Base-by-base conservation (phyloP, 2,888 invertebrate genomes). In the Scrobipalpa costella region DNA sequence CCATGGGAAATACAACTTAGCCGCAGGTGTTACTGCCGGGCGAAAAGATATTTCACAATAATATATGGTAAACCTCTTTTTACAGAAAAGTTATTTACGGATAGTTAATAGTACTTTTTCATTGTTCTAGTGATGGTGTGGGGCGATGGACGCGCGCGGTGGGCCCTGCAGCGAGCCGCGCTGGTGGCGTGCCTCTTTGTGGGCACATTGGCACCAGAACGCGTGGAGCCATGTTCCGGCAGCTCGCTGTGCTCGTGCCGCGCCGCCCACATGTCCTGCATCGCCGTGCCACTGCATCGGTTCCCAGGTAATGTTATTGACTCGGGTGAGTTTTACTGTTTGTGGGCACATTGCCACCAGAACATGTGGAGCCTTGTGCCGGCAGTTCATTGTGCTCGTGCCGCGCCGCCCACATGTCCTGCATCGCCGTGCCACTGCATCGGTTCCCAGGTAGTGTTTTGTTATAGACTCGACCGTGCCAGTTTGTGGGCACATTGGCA, bases 231-330 rank as follows among this genome's bases (percentile, higher is more conserved):
- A 36, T 95, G 95, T 83, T 92, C 92, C 67, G 93, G 93, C 84
- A 95, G 95, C 84, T 93, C 94, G 33, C 94, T 95, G 85, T 95
- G 95, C 84, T 93, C 94, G 72, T 95, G 95, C 83, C 94, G 94
- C 77, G 85, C 93, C 50, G 92, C 93, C 71, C 94, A 94, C 80
- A 94, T 95, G 88, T 94, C 93, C 75, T 95, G 95, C 80, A 92
- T 94, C 71, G 94, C 94, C 44, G 94, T 95, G 66, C 94, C 94
- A n/a, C 92, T 95, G 73, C 94, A 94, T 75, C 93, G 94, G 78
- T 94, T 95, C 78, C 95, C 95, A 86, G 94, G 95, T 95, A 88
- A 19, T 11, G 19, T 19, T 2, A 1, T 9, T 9, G 50, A 6
- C 6, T 2, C 15, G 15, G 15, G n/a, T n/a, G n/a, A n/a, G 1